Evolutionary conservation across 2,888 invertebrate genomes (phyloP), one percentile per base, ranked within the genome.

Genomic region (Melipona beecheii): DNA sequence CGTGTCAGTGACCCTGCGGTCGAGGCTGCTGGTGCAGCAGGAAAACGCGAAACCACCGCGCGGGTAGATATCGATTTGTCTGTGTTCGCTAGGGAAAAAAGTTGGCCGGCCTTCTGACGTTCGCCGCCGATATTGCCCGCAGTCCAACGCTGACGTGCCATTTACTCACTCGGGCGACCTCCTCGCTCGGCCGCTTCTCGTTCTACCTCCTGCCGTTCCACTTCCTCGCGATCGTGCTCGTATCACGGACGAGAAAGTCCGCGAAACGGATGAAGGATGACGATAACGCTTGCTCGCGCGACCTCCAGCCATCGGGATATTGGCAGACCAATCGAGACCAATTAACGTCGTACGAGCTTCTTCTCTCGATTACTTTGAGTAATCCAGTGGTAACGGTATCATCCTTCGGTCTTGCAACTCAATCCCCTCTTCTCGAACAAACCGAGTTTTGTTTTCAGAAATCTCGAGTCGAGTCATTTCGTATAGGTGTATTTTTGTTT

Each of bases 11-110:
- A 90, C 90, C 90, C 86, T 83, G 78, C 78, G 84, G 84, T 79
- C 81, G 87, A 76, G 79, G 81, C 88, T 78, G 81, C 88, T 78
- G 85, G 83, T 78, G 89, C 86, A 83, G 89, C 85, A 83, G 88
- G 88, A 88, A 85, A 88, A 88, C 88, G 87, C 82, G 89, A 78
- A 87, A 89, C 86, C 88, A 77, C 79, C 78, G 87, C 86, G 82
- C 89, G 86, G 88, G 85, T 86, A 85, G 90, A 90, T 90, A 90
- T 90, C 90, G 90, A 90, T 90, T 90, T 84, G 89, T 88, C 90
- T 86, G 85, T 86, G 88, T 87, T 89, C 87, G 87, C 83, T 86
- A 83, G 88, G 85, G 78, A 86, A 82, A 87, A 90, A 86, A 85
- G 81, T 89, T 85, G 79, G 89, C 85, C 86, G 81, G 87, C 83